A percentile compares a stretch with the other conserved stretches of the same genome.
phyloP scores from a whole-genome alignment of 2,797 vertebrate genomes.

The Phoebastria nigripes region DNA sequence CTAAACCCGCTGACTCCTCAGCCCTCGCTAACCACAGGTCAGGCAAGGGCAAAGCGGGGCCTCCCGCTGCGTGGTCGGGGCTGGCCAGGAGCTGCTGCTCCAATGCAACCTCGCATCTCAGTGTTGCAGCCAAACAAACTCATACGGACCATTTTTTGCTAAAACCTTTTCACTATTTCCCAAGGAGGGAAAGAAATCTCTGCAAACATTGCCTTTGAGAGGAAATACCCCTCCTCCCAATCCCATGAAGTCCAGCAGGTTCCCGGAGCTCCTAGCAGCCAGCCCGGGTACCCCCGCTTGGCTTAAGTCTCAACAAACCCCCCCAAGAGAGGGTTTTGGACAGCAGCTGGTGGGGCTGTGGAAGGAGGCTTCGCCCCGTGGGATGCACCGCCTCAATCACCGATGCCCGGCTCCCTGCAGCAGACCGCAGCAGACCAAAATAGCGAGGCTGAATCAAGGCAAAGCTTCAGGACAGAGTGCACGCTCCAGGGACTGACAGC shows the following conservation, averaged over 20 bases:
- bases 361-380: too few species aligned
- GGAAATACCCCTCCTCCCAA: not conserved
- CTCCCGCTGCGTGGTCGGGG: not conserved
- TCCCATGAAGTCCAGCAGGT: not conserved
- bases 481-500: fast-evolving
- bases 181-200: not conserved
- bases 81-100: not conserved
- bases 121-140: not conserved
- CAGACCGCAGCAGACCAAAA: not conserved
- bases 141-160: not conserved
- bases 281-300: not conserved
- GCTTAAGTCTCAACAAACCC: not conserved
- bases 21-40: not conserved
- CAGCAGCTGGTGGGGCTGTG: not conserved
- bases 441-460: not conserved
- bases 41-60: not conserved
- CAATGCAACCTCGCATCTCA: fast-evolving
- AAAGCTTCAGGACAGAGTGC: not conserved
- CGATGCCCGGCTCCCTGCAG: not conserved
- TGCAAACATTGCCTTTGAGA: too few species aligned
- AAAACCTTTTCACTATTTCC: not conserved
- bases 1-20: not conserved
- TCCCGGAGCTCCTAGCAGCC: not conserved
- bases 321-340: too few species aligned
- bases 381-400: not conserved